Evolutionary conservation across 2,888 invertebrate genomes (phyloP).

Genomic region (Oligia latruncula): DNA sequence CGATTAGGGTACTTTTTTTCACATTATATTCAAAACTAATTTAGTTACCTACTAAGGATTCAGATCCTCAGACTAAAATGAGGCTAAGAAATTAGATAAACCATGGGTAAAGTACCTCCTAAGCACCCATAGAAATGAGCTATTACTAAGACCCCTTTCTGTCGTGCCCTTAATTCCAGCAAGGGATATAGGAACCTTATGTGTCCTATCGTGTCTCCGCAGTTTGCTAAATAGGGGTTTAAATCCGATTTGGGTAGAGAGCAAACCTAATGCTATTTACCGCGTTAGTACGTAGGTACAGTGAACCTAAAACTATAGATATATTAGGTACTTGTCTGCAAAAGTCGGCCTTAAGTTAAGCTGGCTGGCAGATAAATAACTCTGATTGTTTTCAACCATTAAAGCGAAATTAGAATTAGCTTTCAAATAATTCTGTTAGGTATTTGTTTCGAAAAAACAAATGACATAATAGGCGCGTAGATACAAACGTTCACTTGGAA

Average conservation of each 20-base stretch:
- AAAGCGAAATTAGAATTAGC: neutral
- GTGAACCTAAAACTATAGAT: neutral
- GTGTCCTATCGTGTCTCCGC: conserved; percentile 43
- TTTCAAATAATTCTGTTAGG: neutral
- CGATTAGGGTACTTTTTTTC: neutral
- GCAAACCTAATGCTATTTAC: conserved; percentile 26
- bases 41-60: neutral
- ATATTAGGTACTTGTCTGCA: neutral
- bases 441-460: neutral
- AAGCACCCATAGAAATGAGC: conserved; percentile 23
- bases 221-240: conserved; percentile 55
- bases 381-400: neutral
- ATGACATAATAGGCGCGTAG: neutral
- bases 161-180: conserved; percentile 24
- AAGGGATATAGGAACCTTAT: conserved; percentile 27
- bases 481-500: neutral
- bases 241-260: conserved; percentile 45
- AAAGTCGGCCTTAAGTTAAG: neutral
- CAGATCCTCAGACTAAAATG: neutral
- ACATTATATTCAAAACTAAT: neutral
- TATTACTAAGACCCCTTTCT: conserved; percentile 5
- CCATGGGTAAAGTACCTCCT: neutral
- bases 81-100: neutral
- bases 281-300: neutral
- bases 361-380: neutral